Conservation (phyloP, 2,113 vertebrate genomes). For the Salvelinus namaycush region DNA sequence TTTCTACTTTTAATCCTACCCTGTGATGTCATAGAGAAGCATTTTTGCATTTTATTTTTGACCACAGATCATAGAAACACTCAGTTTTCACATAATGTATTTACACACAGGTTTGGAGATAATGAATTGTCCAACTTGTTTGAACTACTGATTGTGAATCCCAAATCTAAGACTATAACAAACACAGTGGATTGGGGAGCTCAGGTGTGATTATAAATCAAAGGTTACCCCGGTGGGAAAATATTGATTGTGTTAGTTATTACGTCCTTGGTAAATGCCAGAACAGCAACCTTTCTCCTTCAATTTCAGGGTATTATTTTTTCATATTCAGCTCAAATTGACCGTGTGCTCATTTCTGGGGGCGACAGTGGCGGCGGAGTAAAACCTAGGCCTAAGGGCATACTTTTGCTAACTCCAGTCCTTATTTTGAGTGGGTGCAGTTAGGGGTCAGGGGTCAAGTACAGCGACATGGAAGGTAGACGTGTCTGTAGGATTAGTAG, state of each 20-base stretch:
- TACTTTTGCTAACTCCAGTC: too few species aligned
- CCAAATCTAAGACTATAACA: constrained; percentile 21
- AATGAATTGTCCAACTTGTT: constrained; percentile 2
- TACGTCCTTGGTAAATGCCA: constrained; percentile 8
- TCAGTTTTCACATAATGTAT: neutral
- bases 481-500: too few species aligned
- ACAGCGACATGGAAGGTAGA: neutral
- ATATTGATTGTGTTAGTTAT: constrained; percentile 10
- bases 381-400: too few species aligned
- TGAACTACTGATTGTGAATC: constrained; percentile 9
- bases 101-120: neutral
- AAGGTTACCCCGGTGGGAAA: neutral
- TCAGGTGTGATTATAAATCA: constrained; percentile 19
- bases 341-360: neutral
- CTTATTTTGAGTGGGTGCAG: neutral
- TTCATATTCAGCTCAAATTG: neutral
- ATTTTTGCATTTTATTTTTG: too few species aligned
- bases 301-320: neutral
- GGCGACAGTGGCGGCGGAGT: neutral
- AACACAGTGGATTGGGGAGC: constrained; percentile 16
- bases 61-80: too few species aligned
- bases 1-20: too few species aligned
- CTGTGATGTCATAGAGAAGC: too few species aligned
- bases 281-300: neutral
- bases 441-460: neutral